Base-by-base conservation (phyloP, 2,113 vertebrate species). In the Ammodramus savannarum region DNA sequence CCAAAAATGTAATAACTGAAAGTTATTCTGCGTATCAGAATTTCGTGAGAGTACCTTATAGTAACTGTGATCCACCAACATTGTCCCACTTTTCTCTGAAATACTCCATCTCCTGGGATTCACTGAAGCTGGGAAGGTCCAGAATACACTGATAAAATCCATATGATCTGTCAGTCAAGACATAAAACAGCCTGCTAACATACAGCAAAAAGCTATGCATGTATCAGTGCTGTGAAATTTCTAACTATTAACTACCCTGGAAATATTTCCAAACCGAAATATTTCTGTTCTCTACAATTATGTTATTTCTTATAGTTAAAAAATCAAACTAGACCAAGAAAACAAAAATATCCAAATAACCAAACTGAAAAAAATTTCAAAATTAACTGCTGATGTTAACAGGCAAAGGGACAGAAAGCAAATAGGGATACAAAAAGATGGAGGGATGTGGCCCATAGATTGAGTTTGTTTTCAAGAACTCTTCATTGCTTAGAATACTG, bases 281-380 rank as follows among this genome's bases (percentile, higher is more conserved):
- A 54, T 62, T 67, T 67, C 12, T 81, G 6, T 7, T 54, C 14
- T 68, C 8, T 6, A 5, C 3, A 39, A 13, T 17, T 55, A 55
- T 61, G 51, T 71, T 20, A 27, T 19, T 52, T 67, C 61, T 82
- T 72, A 73, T 13, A 29, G 7, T 72, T 19, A 58, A 85, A 88
- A 54, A 21, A 25, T 10, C 13, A 41, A 85, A 48, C 19, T 43
- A 54, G n/a, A 63, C 6, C 41, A 44, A 59, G 9, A 10, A 36
- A 59, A 21, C 26, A 36, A 71, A 76, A 77, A 44, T 27, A 43
- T 32, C 8, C 26, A 49, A 29, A 41, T 10, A 87, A 34, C 3
- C 4, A 85, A 75, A 21, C 31, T 22, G 46, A 51, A 32, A 22
- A 20, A 41, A 9, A 1, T 1, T 0, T 0, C 11, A 17, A 25